Evolutionary conservation across 2,797 vertebrate genomes (phyloP).

Genomic region (Danio aesculapii): DNA sequence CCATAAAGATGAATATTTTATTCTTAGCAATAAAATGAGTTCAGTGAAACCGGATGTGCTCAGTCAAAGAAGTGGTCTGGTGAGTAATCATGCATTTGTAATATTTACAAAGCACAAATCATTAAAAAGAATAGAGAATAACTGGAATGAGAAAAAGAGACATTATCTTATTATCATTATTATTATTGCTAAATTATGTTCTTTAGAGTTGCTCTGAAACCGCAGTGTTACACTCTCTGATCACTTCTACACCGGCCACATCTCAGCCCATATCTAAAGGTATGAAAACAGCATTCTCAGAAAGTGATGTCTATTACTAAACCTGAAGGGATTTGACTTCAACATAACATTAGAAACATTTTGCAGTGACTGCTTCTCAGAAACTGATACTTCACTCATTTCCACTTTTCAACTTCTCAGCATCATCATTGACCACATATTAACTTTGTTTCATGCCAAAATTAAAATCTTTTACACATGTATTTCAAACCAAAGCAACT

Average conservation of each 20-base stretch:
- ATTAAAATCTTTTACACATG: background rate
- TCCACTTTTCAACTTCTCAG: too few relatives aligned
- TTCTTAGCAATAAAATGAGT: background rate
- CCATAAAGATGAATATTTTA: background rate
- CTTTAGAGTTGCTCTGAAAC: too few relatives aligned
- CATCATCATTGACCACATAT: too few relatives aligned
- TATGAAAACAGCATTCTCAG: background rate
- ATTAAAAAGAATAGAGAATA: too few relatives aligned
- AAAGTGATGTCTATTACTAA: background rate
- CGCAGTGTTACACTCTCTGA: background rate
- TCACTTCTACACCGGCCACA: constrained; percentile 1
- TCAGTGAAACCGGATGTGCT: background rate
- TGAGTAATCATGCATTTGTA: background rate
- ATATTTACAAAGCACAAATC: too few relatives aligned
- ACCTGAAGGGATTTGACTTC: too few relatives aligned
- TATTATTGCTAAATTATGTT: too few relatives aligned
- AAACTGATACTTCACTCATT: too few relatives aligned
- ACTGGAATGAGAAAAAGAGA: too few relatives aligned
- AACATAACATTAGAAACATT: too few relatives aligned
- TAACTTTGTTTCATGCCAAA: background rate
- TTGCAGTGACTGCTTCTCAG: too few relatives aligned
- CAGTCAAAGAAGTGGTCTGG: background rate
- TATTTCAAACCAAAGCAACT: background rate
- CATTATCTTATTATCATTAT: too few relatives aligned
- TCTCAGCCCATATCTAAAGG: background rate